A percentile compares a stretch with the other conserved stretches of the same genome.
These are phyloP conservation scores for Quiscalus mexicanus DNA, from an alignment of 2,113 vertebrate species.

Conservation along the genomic window DNA sequence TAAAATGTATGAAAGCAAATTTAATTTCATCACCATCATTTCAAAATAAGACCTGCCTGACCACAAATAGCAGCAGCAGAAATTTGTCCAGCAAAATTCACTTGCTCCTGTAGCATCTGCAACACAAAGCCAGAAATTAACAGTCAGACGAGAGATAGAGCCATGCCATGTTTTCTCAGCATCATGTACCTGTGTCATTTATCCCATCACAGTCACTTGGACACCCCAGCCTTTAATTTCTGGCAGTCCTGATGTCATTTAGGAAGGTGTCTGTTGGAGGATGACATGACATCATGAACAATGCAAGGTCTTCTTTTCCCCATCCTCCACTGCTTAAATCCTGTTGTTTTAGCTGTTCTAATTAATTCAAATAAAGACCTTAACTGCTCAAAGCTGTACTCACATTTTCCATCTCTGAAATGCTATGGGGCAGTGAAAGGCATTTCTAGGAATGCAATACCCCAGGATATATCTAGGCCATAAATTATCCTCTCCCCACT, in stretches of 20 bases:
- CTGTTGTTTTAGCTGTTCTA: neutral
- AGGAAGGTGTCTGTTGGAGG: neutral
- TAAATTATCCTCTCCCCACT: conserved; percentile 66
- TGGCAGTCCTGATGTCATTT: neutral
- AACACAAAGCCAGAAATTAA: neutral
- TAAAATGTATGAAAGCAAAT: neutral
- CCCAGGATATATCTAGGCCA: neutral
- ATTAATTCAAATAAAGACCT: conserved; percentile 25
- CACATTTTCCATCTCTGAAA: conserved; percentile 2
- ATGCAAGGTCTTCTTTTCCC: neutral
- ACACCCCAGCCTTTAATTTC: neutral
- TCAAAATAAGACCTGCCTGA: neutral
- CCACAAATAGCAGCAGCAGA: neutral
- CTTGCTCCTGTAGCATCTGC: neutral
- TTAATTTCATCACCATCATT: neutral
- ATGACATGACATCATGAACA: neutral
- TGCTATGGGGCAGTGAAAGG: conserved; percentile 19
- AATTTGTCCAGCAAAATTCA: neutral
- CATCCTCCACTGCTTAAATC: neutral
- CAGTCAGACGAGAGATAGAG: neutral
- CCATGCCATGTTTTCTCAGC: neutral
- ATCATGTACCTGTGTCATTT: neutral
- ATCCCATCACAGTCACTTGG: neutral
- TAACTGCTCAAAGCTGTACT: neutral
- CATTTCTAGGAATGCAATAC: conserved; percentile 57